Conservation (phyloP, 2,888 invertebrate genomes). For the Polydrusus cervinus region DNA sequence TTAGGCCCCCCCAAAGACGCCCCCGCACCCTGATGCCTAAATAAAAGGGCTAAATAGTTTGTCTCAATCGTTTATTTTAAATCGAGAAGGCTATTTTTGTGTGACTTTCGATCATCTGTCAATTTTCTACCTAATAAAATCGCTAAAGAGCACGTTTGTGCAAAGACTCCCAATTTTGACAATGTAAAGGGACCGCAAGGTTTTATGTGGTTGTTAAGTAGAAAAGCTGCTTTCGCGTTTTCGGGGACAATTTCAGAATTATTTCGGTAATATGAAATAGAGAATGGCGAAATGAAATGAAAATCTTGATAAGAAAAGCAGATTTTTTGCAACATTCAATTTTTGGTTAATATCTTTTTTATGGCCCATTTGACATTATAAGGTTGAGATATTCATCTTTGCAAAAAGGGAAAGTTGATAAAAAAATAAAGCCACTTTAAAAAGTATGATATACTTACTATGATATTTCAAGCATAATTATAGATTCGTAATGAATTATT, state of each 20-base stretch:
- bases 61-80: no score
- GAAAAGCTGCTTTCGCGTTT: constrained; percentile 41
- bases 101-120: no score
- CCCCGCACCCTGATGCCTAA: no score
- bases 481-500: no score
- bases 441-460: no score
- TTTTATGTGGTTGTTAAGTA: constrained; percentile 40
- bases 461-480: no score
- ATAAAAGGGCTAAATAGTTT: no score
- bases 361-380: background rate
- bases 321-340: constrained; percentile 12
- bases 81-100: no score
- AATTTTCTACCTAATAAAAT: no score
- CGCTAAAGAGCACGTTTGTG: background rate
- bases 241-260: constrained; percentile 39
- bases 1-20: no score
- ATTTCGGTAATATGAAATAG: constrained; percentile 35
- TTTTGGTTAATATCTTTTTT: background rate
- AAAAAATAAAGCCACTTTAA: no score
- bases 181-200: constrained; percentile 31
- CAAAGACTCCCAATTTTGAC: constrained; percentile 4
- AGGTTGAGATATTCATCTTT: background rate
- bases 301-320: constrained; percentile 19
- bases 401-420: background rate
- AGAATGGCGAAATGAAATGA: constrained; percentile 28